phyloP scores from a whole-genome alignment of 2,797 vertebrate species.

The Florisuga fusca region DNA sequence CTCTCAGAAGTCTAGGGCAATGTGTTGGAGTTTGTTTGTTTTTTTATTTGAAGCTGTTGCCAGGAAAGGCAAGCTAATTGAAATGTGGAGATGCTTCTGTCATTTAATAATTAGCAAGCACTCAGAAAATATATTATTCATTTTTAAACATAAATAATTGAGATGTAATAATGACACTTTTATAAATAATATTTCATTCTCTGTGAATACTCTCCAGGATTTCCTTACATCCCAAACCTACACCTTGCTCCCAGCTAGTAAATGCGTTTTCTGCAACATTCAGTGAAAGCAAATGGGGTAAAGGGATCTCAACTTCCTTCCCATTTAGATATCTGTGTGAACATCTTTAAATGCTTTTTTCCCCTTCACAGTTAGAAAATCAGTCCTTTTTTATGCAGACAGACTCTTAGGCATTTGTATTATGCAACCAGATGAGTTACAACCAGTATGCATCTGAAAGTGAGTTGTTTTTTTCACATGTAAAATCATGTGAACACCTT shows the following conservation, averaged over 20 bases:
- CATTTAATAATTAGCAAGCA: constrained; percentile 73
- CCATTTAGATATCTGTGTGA: constrained; percentile 62
- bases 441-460: constrained; percentile 17
- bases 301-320: constrained; percentile 57
- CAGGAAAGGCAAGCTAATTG: constrained; percentile 55
- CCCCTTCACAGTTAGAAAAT: constrained; percentile 12
- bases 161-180: constrained; percentile 60
- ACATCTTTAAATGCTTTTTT: constrained; percentile 27
- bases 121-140: constrained; percentile 66
- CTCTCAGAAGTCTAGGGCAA: constrained; percentile 38
- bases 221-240: constrained; percentile 50
- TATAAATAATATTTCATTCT: constrained; percentile 63
- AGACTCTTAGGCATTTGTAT: constrained; percentile 30
- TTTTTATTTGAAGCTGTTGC: constrained; percentile 53
- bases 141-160: constrained; percentile 67
- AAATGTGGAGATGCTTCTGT: constrained; percentile 61
- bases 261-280: constrained; percentile 11
- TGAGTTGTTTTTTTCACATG: neutral
- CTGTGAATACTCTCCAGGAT: constrained; percentile 62
- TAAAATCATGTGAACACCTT: constrained; percentile 13
- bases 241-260: constrained; percentile 52
- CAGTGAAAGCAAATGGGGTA: constrained; percentile 14
- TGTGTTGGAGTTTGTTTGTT: neutral
- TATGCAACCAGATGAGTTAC: constrained; percentile 23
- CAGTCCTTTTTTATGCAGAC: constrained; percentile 35